phyloP scores from a whole-genome alignment of 2,888 invertebrate species.

The Germaria angustata region DNA sequence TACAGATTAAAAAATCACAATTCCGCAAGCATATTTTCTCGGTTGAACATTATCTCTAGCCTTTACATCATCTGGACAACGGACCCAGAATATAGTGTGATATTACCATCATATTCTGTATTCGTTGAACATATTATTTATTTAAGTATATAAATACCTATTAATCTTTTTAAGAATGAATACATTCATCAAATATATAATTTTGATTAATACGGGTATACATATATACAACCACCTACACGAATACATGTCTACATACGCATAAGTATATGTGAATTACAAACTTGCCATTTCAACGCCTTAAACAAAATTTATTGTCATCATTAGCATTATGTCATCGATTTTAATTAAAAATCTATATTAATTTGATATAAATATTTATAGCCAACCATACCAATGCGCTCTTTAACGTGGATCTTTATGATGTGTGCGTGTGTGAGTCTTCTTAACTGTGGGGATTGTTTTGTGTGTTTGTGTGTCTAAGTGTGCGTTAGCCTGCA shows the following conservation, averaged over 20 bases:
- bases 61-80: too few species aligned
- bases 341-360: constrained; percentile 78
- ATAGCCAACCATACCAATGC: not conserved
- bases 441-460: not conserved
- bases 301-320: constrained; percentile 54
- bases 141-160: not conserved
- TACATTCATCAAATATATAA: not conserved
- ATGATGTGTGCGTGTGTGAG: not conserved
- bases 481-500: not conserved
- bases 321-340: constrained; percentile 78
- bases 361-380: constrained; percentile 42
- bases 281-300: constrained; percentile 43
- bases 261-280: constrained; percentile 26
- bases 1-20: too few species aligned
- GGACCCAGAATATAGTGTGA: too few species aligned
- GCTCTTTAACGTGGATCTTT: not conserved
- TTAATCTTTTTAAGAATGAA: not conserved
- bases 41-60: too few species aligned
- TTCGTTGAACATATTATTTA: not conserved
- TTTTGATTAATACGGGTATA: not conserved
- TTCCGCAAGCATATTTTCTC: too few species aligned
- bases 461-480: not conserved
- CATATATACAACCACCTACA: not conserved
- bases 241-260: not conserved
- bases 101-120: too few species aligned